Evolutionary conservation across 2,113 vertebrate species (phyloP), one percentile per base, ranked within the genome.

Genomic region (Cygnus buccinator): DNA sequence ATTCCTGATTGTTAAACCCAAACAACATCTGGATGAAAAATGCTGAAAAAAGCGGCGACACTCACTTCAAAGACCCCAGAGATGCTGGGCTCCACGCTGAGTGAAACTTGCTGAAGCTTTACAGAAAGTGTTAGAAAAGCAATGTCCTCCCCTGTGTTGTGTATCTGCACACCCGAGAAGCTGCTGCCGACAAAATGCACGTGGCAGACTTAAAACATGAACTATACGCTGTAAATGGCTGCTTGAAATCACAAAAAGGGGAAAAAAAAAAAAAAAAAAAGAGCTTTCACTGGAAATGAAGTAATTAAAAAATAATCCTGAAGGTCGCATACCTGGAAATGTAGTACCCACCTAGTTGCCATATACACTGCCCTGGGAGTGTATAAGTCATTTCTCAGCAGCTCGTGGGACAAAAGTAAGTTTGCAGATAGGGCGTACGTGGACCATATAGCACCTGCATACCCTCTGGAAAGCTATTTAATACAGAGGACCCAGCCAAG

Each of bases 31-130:
- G 16, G 29, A 52, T 82, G 25, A 78, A 7, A 41, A 86, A 16
- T 1, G 1, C 52, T 84, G 65, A 65, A 68, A 70, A 80, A 80
- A 65, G 23, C 13, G 0, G 0, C 11, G 15, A 15, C 16, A 57
- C 43, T 88, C 35, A 4, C 61, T 61, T 23, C 39, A 20, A 92
- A 75, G 25, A 10, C 28, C 7, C 1, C 0, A 0, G 76, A 50
- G 61, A 41, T 74, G 16, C 55, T 74, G 67, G 68, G 37, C 20
- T 80, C 31, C 8, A 1, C 10, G 26, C 23, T 50, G 21, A 88
- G 86, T 18, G 37, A 28, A 87, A 39, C 73, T 21, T 91, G 52
- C 70, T 87, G 86, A 65, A 72, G 57, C 52, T 79, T 92, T n/a
- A 33, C 46, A 62, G 44, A 29, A 91, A 58, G 29, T 84, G 76